phyloP scores from a whole-genome alignment of 2,888 invertebrate species.

The Gari tellinella region DNA sequence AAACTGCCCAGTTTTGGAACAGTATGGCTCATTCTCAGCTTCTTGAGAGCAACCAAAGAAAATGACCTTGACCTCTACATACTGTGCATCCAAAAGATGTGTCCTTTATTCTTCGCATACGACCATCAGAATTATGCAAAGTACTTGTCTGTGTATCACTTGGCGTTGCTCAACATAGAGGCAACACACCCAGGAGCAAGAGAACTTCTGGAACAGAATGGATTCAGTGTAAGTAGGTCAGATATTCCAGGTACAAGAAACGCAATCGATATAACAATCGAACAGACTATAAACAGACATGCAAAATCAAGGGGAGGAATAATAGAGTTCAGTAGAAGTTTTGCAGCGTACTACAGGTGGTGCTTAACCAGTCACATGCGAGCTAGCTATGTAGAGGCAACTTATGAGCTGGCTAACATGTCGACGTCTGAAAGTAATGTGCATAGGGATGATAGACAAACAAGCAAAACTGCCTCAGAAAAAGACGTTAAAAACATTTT shows the following conservation, averaged over 20 bases:
- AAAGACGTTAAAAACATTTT: conserved; percentile 15
- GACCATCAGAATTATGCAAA: conserved; percentile 9
- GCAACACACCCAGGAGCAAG: conserved; percentile 39
- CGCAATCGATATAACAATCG: conserved; percentile 52
- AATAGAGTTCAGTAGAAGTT: conserved; percentile 46
- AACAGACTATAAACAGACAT: conserved; percentile 47
- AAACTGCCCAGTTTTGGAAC: conserved; percentile 55
- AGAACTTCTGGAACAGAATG: conserved; percentile 27
- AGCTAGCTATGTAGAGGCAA: conserved; percentile 32
- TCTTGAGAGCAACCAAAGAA: conserved; percentile 40
- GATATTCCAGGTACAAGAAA: conserved; percentile 33
- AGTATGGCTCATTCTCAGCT: conserved; percentile 29
- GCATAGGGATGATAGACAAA: conserved; percentile 29
- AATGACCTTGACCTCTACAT: conserved; percentile 42
- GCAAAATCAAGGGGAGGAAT: conserved; percentile 49
- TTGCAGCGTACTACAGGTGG: conserved; percentile 49
- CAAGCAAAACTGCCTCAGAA: conserved; percentile 17
- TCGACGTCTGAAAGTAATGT: conserved; percentile 1
- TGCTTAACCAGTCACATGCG: conserved; percentile 29
- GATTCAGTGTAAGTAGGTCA: conserved; percentile 50
- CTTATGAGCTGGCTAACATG: conserved; percentile 28
- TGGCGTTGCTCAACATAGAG: conserved; percentile 31
- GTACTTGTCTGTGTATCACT: conserved; percentile 39
- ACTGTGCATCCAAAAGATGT: conserved; percentile 25
- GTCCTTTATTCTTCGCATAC: conserved; percentile 37